Evolutionary conservation across 2,888 invertebrate species (phyloP).

Genomic region (Sesia apiformis): DNA sequence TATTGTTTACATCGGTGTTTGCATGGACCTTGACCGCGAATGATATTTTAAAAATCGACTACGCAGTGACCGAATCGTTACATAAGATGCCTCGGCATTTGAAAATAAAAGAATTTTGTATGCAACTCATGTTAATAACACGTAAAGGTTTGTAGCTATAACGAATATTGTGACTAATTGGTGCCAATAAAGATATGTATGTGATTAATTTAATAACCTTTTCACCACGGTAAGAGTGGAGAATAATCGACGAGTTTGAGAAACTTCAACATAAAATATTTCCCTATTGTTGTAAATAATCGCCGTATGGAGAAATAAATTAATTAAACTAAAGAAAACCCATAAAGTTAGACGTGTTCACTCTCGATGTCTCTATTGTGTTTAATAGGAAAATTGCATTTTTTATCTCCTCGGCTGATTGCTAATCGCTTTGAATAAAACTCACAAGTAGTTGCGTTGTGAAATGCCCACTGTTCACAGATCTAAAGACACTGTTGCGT

Average conservation of each 20-base stretch:
- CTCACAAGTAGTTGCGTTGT: conserved; percentile 14
- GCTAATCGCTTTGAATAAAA: conserved; percentile 19
- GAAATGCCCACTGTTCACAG: conserved; percentile 19
- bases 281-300: neutral
- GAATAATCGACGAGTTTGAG: neutral
- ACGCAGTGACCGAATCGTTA: too few relatives aligned
- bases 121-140: too few relatives aligned
- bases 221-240: too few relatives aligned
- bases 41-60: too few relatives aligned
- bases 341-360: conserved; percentile 18
- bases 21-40: too few relatives aligned
- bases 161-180: too few relatives aligned
- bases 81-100: too few relatives aligned
- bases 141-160: too few relatives aligned
- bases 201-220: too few relatives aligned
- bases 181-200: too few relatives aligned
- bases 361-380: conserved; percentile 31
- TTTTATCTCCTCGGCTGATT: conserved; percentile 17
- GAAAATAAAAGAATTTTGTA: too few relatives aligned
- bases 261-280: neutral
- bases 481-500: neutral
- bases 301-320: neutral
- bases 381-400: conserved; percentile 18
- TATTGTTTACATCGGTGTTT: too few relatives aligned
- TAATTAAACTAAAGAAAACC: conserved; percentile 14